Evolutionary conservation across 2,888 invertebrate genomes (phyloP).

Genomic region (Steromphala cineraria): DNA sequence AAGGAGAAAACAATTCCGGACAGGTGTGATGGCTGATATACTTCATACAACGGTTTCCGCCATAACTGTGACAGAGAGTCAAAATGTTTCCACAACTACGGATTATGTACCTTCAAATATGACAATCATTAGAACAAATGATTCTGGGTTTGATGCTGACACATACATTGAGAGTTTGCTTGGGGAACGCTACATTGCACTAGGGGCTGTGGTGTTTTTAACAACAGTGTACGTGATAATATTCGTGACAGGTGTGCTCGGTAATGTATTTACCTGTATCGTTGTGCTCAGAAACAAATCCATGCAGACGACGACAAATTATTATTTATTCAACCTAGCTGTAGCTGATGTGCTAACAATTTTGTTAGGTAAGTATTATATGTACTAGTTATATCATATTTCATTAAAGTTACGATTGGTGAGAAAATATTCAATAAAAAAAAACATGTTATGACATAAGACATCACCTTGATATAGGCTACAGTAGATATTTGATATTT

Average conservation of each 20-base stretch:
- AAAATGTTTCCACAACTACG: too few species aligned
- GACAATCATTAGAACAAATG: neutral
- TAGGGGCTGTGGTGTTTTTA: slow-evolving; percentile 26
- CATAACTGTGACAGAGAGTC: too few species aligned
- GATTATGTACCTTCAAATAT: neutral
- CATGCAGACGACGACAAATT: slow-evolving; percentile 93
- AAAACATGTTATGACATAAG: too few species aligned
- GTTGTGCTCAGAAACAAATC: slow-evolving; percentile 76
- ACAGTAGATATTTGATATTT: too few species aligned
- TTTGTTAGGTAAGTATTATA: slow-evolving; percentile 79
- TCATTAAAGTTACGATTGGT: neutral
- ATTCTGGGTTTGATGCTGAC: neutral
- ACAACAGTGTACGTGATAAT: slow-evolving; percentile 39
- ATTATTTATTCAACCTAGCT: slow-evolving; percentile 91
- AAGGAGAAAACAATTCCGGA: too few species aligned
- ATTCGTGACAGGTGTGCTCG: slow-evolving; percentile 43
- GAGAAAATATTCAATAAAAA: too few species aligned
- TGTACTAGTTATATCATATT: neutral
- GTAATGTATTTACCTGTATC: slow-evolving; percentile 44
- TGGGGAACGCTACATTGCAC: slow-evolving; percentile 30
- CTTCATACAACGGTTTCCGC: too few species aligned
- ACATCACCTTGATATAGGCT: too few species aligned
- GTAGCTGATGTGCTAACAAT: slow-evolving; percentile 87
- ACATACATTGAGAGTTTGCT: slow-evolving; percentile 11
- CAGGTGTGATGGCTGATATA: too few species aligned